These are phyloP conservation scores for Thaleichthys pacificus DNA, from an alignment of 2,797 vertebrate species.

Conservation along the genomic window DNA sequence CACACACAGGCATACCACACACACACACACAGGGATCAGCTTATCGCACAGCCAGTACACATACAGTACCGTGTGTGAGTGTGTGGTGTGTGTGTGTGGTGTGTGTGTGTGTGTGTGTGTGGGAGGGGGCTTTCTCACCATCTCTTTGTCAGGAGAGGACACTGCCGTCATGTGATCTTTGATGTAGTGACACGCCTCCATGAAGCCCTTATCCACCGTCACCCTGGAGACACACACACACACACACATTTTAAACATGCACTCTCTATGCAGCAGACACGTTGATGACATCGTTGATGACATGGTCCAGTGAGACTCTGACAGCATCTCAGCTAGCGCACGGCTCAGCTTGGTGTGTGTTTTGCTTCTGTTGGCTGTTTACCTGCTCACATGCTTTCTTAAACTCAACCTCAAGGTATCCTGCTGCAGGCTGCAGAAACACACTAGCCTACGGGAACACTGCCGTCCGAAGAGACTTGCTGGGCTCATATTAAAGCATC, in stretches of 20 bases:
- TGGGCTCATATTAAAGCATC: slow-evolving; percentile 33
- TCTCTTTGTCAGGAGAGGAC: slow-evolving; percentile 78
- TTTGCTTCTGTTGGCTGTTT: background rate
- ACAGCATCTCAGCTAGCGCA: too few relatives aligned
- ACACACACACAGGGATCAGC: background rate
- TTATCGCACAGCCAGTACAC: background rate
- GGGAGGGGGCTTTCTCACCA: slow-evolving; percentile 63
- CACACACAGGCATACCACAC: background rate
- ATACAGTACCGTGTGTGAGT: background rate
- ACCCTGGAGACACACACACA: slow-evolving; percentile 68
- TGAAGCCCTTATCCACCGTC: slow-evolving; percentile 85
- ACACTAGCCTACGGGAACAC: background rate
- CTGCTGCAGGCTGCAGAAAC: background rate
- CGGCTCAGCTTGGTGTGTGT: background rate
- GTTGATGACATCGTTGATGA: too few relatives aligned
- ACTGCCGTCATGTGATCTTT: slow-evolving; percentile 86
- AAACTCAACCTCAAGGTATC: too few relatives aligned
- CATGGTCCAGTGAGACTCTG: too few relatives aligned
- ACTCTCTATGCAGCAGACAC: background rate
- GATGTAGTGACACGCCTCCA: slow-evolving; percentile 83
- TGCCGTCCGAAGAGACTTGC: too few relatives aligned
- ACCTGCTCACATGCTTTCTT: too few relatives aligned
- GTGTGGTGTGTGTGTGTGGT: background rate
- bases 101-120: background rate
- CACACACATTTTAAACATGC: background rate